These are phyloP conservation scores for Paramormyrops hopkinsi DNA, from an alignment of 2,797 vertebrate genomes.

Conservation along the genomic window DNA sequence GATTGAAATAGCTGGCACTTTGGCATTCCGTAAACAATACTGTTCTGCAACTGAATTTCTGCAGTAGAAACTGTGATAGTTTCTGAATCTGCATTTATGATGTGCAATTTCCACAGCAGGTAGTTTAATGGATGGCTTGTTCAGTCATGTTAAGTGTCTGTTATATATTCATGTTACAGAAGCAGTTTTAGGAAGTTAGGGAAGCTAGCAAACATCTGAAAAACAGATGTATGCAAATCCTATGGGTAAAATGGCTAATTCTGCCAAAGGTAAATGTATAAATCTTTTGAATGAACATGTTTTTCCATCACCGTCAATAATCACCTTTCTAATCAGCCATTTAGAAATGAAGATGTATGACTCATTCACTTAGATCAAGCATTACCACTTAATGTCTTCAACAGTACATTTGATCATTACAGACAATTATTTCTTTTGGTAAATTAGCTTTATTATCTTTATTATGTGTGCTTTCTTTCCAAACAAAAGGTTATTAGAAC, in stretches of 20 bases:
- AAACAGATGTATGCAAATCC: neutral
- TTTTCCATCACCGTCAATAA: neutral
- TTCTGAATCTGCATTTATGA: neutral
- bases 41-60: neutral
- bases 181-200: neutral
- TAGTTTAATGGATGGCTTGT: neutral
- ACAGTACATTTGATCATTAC: neutral
- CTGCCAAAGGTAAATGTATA: neutral
- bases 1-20: neutral
- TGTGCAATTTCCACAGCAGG: neutral
- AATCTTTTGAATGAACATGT: neutral
- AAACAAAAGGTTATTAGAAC: slow-evolving; percentile 68
- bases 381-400: neutral
- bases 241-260: neutral
- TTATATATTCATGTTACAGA: neutral
- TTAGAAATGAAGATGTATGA: neutral
- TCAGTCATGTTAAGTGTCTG: neutral
- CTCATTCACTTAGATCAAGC: neutral
- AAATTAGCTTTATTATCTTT: slow-evolving; percentile 60
- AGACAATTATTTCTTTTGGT: slow-evolving; percentile 28
- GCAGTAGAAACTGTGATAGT: neutral
- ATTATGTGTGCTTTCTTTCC: slow-evolving; percentile 64
- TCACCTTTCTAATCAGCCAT: neutral
- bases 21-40: neutral
- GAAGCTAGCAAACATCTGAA: neutral